Evolutionary conservation across 2,888 invertebrate species (phyloP).

Genomic region (Nebria salina): DNA sequence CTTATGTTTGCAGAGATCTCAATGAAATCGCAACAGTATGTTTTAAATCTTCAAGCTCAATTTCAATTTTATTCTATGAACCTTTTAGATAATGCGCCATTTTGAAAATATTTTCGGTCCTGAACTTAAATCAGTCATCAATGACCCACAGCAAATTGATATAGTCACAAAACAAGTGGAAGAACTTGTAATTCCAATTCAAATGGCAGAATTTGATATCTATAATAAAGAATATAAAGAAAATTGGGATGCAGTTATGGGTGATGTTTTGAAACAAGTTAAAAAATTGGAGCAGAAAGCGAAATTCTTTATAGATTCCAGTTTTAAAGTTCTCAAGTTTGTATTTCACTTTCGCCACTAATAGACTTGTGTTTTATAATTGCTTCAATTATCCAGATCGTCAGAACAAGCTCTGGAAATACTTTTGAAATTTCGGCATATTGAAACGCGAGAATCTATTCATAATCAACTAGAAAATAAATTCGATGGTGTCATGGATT

Average conservation of each 20-base stretch:
- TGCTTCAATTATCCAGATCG: conserved; percentile 63
- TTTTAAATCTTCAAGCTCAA: conserved; percentile 27
- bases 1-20: conserved; percentile 80
- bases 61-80: neutral
- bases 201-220: conserved; percentile 84
- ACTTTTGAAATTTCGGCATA: conserved; percentile 80
- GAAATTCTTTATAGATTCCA: conserved; percentile 84
- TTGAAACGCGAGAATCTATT: conserved; percentile 80
- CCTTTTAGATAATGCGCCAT: conserved; percentile 47
- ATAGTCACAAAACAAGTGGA: conserved; percentile 83
- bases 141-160: conserved; percentile 87
- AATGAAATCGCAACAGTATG: conserved; percentile 78
- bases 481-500: conserved; percentile 84
- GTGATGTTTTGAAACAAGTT: conserved; percentile 80
- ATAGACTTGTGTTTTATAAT: conserved; percentile 8
- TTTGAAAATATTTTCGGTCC: conserved; percentile 81
- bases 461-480: conserved; percentile 79
- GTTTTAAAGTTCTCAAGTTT: conserved; percentile 80
- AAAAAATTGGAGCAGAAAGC: conserved; percentile 81
- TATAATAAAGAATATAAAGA: conserved; percentile 81
- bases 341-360: neutral
- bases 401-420: conserved; percentile 85
- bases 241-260: conserved; percentile 87
- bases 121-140: conserved; percentile 86
- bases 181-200: conserved; percentile 77